Conservation (phyloP, 2,113 vertebrate genomes). For the Bagarius yarrelli region DNA sequence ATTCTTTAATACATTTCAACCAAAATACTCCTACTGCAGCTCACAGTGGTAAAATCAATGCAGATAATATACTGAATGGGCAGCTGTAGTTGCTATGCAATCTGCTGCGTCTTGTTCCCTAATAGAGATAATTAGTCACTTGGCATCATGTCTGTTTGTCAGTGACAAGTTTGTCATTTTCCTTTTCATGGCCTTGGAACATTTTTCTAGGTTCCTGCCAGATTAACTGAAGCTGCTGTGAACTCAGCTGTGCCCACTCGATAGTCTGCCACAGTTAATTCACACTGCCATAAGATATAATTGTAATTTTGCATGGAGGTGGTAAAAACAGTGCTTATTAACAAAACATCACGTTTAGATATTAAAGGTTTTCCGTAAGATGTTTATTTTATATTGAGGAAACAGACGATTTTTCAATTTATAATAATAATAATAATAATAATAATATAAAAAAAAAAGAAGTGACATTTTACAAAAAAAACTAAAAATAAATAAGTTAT, state of each 20-base stretch:
- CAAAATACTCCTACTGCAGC: background rate
- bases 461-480: no score
- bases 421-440: no score
- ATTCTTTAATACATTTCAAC: background rate
- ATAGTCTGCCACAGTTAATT: background rate
- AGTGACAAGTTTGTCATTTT: slow-evolving; percentile 26
- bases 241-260: slow-evolving; percentile 8
- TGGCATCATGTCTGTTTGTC: slow-evolving; percentile 12
- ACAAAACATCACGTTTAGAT: background rate
- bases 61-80: background rate
- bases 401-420: no score
- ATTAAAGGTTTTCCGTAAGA: background rate
- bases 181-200: slow-evolving; percentile 16
- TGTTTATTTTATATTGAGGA: background rate
- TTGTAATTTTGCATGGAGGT: background rate
- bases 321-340: background rate
- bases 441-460: no score
- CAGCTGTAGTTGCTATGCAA: slow-evolving; percentile 5
- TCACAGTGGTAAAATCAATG: background rate
- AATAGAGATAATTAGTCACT: slow-evolving; percentile 1
- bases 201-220: slow-evolving; percentile 18
- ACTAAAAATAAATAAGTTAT: no score
- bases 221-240: background rate
- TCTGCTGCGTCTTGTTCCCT: background rate
- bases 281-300: background rate